Evolutionary conservation across 2,888 invertebrate genomes (phyloP).

Genomic region (Calliopum simillimum): DNA sequence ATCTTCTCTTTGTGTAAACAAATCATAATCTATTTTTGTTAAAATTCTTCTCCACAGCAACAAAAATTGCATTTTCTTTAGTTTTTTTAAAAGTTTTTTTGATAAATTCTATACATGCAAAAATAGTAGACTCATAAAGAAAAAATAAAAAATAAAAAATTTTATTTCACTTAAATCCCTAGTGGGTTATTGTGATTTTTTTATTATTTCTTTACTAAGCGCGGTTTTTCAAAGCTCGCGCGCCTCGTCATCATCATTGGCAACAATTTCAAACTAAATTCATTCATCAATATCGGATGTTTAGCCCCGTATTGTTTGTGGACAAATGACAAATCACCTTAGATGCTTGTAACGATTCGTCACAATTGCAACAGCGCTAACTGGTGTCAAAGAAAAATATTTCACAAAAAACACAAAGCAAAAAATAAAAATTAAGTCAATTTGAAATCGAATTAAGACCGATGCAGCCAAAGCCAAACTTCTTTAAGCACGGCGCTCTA

Average conservation of each 20-base stretch:
- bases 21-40: too few species aligned
- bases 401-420: too few species aligned
- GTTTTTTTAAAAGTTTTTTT: too few species aligned
- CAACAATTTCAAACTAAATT: background rate
- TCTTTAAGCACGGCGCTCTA: constrained; percentile 40
- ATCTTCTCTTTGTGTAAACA: too few species aligned
- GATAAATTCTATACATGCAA: too few species aligned
- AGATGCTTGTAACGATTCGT: constrained; percentile 21
- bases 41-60: too few species aligned
- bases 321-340: background rate
- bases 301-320: too few species aligned
- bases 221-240: background rate
- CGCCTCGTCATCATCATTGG: background rate
- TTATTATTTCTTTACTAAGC: background rate
- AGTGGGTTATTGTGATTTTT: background rate
- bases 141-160: too few species aligned
- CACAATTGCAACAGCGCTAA: constrained; percentile 19
- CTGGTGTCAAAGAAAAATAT: background rate
- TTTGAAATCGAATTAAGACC: too few species aligned
- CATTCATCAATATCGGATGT: background rate
- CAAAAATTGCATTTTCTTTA: too few species aligned
- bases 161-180: background rate
- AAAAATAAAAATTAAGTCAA: too few species aligned
- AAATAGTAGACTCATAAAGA: too few species aligned
- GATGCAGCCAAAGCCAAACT: background rate